Base-by-base conservation (phyloP, 2,888 invertebrate species). In the Drosophila melanocephala region DNA sequence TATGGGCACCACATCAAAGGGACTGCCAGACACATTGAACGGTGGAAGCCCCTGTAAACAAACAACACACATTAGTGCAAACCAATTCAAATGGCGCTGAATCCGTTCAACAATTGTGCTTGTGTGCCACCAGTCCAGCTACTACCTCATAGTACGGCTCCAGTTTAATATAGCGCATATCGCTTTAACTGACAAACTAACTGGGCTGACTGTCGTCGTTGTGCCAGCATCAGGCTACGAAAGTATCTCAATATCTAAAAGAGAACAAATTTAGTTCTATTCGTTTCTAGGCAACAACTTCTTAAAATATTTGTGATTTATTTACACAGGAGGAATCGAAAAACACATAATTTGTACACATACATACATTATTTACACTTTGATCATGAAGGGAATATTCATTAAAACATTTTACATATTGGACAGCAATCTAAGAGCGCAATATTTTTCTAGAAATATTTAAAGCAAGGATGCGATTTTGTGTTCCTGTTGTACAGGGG, bases 1-100 rank as follows among this genome's bases (percentile, higher is more conserved):
- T 75, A 97, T 94, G 72, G 95, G 95, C 87, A 97, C 94, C 79
- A 97, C 95, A 90, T 93, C 92, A 75, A 93, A 94, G 50, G 93
- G 93, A 83, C 93, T 93, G 83, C 93, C 93, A 56, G 93, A 88
- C 73, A 92, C 93, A 90, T 93, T 93, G 72, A 93, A 93, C 65
- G 93, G 93, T 88, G 93, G 93, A 85, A 93, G 93, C 79, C 93
- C 93, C 93, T 94, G 88, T 32, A 85, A 87, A 42, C 12, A 57
- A 5, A 68, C 22, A 16, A 16, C 1, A 47, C 30, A 7, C 2
- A 39, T 68, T 51, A 57, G 42, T 30, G 9, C 19, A 55, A 60
- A 47, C 47, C 26, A 5, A 28, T 28, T 14, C 33, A 28, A 7
- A 9, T n/a, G 7, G 5, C 3, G 26, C 10, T 12, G 3, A 5